Evolutionary conservation across 1,140 invertebrate genomes (phyloP), one percentile per base, ranked within the genome.

Genomic region (Mylabris phalerata): DNA sequence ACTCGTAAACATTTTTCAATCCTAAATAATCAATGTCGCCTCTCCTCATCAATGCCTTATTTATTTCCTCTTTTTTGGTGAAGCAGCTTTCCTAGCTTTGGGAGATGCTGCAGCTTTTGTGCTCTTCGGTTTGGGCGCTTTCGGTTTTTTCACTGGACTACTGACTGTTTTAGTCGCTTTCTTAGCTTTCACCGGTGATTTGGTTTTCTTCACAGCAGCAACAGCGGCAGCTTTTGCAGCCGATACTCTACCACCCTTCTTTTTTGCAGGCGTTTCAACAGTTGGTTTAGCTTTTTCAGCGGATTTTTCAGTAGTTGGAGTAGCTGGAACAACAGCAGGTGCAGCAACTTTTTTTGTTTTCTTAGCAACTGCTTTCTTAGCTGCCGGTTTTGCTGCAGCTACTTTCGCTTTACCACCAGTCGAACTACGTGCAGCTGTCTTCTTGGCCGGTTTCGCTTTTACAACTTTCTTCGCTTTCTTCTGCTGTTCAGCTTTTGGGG

Each of bases 141-240:
- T 66, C n/a, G 62, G 59, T 40, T 66, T 63, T 40, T 65, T 61
- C 9, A 58, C 60, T n/a, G 61, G 60, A 40, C 60, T 48, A 7
- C 60, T 57, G 11, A 49, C 51, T 2, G 59, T 38, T 55, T 61
- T 59, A 25, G 61, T 64, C 3, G 64, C 54, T 13, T 13, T 13
- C n/a, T n/a, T n/a, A n/a, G n/a, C 13, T 50, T 66, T 64, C n/a
- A 51, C 61, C n/a, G 62, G 56, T 32, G 59, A 59, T 50, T 66
- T 66, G 1, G 61, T 19, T 54, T 48, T 43, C 11, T 26, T 55
- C 4, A 61, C 45, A 26, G 54, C 48, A 19, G 49, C 13, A 6
- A 32, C 27, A 32, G 49, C 45, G 4, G 51, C 26, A 24, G 39
- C 26, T 38, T 55, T 57, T 9, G 50, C 54, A 13, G 46, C 4